A percentile compares a stretch with the other conserved stretches of the same genome.
phyloP scores from a whole-genome alignment of 2,113 vertebrate species.

The Terrapene triunguis region DNA sequence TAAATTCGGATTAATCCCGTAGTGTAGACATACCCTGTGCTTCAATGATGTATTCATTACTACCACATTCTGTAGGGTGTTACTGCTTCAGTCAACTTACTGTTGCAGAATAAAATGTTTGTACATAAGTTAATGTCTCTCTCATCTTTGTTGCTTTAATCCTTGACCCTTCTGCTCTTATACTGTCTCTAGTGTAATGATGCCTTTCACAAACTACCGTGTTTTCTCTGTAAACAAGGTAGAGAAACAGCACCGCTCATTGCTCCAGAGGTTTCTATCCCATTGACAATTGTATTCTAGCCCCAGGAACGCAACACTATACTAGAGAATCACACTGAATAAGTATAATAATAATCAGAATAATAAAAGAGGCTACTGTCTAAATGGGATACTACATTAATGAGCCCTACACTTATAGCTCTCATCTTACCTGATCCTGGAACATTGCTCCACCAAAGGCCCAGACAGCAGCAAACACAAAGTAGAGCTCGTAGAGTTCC shows the following conservation, averaged over 20 bases:
- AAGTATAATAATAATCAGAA: not conserved
- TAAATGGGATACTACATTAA: not conserved
- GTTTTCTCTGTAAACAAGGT: not conserved
- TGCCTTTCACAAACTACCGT: not conserved
- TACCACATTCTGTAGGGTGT: not conserved
- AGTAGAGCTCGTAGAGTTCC: constrained; percentile 95
- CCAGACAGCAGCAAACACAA: constrained; percentile 95
- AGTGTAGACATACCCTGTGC: no score
- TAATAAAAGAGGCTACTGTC: rapidly evolving
- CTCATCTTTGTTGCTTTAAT: not conserved
- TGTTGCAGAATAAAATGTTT: not conserved
- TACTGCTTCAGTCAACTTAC: not conserved
- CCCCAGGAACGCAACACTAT: not conserved
- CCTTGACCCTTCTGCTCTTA: not conserved
- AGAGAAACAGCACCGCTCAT: not conserved
- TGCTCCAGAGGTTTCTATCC: not conserved
- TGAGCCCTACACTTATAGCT: not conserved
- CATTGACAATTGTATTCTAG: not conserved
- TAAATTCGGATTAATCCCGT: no score
- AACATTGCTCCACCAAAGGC: constrained; percentile 93
- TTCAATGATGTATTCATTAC: not conserved
- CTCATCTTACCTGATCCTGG: constrained; percentile 91
- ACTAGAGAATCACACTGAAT: not conserved
- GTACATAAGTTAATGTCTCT: not conserved
- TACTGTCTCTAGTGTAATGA: rapidly evolving